Base-by-base conservation (phyloP, 2,797 vertebrate species). In the Lepilemur septentrionalis region DNA sequence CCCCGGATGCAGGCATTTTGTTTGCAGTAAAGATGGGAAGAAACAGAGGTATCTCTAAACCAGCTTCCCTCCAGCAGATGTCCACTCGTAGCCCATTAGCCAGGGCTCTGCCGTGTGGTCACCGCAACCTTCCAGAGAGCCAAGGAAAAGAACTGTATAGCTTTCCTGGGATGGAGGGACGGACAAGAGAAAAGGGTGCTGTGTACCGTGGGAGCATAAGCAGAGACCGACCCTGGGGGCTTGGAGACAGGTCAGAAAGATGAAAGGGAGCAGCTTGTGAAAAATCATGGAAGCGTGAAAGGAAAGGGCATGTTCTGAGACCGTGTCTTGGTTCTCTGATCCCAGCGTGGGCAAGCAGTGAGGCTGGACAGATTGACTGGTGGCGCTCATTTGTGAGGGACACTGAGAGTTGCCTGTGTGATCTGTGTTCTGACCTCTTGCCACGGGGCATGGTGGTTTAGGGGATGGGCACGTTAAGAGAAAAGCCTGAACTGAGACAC, bases 121-220 rank as follows among this genome's bases (percentile, higher is more conserved):
- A 35, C 18, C 75, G 3, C 20, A 25, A 28, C 46, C 61, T 92
- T 79, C 48, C 0, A 1, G 41, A 57, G 63, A 41, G 9, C 38
- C 6, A 8, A 50, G 57, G 43, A 50, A 46, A 79, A 25, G 35
- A 82, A 63, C 8, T 1, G 7, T 5, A 9, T 38, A n/a, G 23
- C 55, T 25, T 50, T n/a, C n/a, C 57, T 7, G 4, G 48, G 55
- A 46, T 14, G 10, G 70, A n/a, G 4, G 48, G 43, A 46, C 22
- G 15, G 55, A n/a, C 32, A 48, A 25, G 32, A 46, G 38, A 28
- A 22, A 55, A 38, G 11, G 55, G 38, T 32, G 43, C 81, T 5
- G 0, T 32, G 38, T 76, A 25, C 38, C 30, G 0, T 1, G 5
- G 41, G 41, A 23, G n/a, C 0, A 0, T 17, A 15, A 38, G 10